phyloP scores from a whole-genome alignment of 2,113 vertebrate species.

The Pheucticus melanocephalus region DNA sequence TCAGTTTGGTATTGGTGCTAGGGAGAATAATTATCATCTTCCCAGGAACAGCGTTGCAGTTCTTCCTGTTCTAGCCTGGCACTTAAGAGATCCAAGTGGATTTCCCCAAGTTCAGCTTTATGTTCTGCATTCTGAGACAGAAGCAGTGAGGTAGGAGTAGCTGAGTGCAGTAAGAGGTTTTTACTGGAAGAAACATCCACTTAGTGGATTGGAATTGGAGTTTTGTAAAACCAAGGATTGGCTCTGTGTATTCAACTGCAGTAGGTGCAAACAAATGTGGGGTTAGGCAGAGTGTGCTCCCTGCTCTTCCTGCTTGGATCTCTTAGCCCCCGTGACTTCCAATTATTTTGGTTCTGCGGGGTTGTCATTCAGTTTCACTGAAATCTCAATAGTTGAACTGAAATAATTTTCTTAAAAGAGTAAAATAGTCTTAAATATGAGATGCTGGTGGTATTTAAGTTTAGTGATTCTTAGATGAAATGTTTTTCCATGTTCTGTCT shows the following conservation, averaged over 20 bases:
- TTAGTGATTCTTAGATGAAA: not conserved
- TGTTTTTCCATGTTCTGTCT: not conserved
- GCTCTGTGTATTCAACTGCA: not conserved
- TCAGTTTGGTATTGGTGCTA: not conserved
- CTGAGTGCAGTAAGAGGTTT: not conserved
- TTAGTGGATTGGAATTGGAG: not conserved
- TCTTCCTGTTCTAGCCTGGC: fast-evolving
- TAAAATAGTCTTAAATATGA: not conserved
- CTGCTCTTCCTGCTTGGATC: not conserved
- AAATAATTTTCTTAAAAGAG: not conserved
- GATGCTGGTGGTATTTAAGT: not conserved
- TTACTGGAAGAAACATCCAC: not conserved
- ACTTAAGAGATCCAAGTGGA: not conserved
- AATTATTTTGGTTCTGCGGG: fast-evolving
- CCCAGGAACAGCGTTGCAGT: fast-evolving
- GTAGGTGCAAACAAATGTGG: not conserved
- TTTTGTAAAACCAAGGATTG: not conserved
- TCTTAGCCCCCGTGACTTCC: not conserved
- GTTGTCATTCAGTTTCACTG: not conserved
- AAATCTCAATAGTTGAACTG: not conserved
- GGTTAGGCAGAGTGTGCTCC: not conserved
- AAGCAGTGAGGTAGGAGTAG: not conserved
- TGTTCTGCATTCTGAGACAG: not conserved
- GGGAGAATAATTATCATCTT: not conserved
- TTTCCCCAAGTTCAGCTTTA: not conserved